Evolutionary conservation across 92 coral and sea anemone genomes (phyloP).

Genomic region (Epizoanthus rinbou): DNA sequence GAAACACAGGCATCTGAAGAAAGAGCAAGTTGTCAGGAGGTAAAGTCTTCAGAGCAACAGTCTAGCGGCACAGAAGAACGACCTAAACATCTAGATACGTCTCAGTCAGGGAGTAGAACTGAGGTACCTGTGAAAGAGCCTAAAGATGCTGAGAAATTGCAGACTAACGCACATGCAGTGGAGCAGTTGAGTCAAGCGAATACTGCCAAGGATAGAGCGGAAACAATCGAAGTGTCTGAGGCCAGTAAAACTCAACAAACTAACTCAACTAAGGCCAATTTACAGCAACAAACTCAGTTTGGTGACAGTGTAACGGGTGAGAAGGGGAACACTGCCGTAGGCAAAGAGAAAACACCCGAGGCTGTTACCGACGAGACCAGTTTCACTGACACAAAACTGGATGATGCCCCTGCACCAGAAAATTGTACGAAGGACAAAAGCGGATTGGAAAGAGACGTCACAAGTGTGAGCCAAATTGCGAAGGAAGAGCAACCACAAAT

Average conservation of each 20-base stretch:
- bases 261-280: background rate
- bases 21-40: background rate
- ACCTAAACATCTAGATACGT: background rate
- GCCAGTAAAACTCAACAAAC: background rate
- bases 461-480: no score
- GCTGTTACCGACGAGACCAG: background rate
- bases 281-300: background rate
- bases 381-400: background rate
- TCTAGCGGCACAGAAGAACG: background rate
- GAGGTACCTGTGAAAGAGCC: conserved; percentile 12
- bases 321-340: background rate
- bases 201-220: background rate
- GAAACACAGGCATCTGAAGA: conserved; percentile 1
- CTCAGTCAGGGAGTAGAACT: background rate
- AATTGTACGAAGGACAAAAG: conserved; percentile 2
- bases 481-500: conserved; percentile 3
- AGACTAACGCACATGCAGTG: background rate
- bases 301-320: background rate
- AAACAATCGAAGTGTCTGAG: background rate
- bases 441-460: background rate
- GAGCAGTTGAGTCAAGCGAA: background rate
- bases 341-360: conserved; percentile 13
- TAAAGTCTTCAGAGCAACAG: background rate
- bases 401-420: conserved; percentile 28
- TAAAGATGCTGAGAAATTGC: conserved; percentile 9